These are phyloP conservation scores for Geophilus truncorum DNA, from an alignment of 2,888 invertebrate species.

Conservation along the genomic window DNA sequence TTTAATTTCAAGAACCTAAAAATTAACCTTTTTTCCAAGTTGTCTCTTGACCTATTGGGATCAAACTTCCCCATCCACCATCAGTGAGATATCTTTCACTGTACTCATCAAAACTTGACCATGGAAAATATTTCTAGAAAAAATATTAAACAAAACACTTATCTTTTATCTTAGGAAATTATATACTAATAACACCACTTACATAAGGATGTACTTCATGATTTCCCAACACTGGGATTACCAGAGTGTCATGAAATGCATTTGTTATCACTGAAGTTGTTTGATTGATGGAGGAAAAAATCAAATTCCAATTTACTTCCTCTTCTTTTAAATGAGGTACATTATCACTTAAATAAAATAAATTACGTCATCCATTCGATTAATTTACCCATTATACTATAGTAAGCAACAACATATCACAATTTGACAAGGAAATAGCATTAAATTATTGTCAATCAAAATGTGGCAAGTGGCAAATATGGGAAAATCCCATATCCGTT, in stretches of 20 bases:
- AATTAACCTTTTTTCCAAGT: background rate
- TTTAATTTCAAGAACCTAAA: background rate
- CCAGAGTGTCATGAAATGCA: background rate
- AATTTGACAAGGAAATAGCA: too few relatives aligned
- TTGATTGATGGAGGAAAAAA: background rate
- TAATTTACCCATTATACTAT: too few relatives aligned
- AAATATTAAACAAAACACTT: background rate
- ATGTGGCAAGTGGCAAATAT: too few relatives aligned
- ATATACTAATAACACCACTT: background rate
- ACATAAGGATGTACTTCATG: conserved; percentile 30
- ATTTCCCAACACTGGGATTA: conserved; percentile 32
- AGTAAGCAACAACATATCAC: background rate
- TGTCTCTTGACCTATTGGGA: background rate
- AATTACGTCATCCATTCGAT: background rate
- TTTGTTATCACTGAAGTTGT: background rate
- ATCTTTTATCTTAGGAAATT: background rate
- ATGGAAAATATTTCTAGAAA: conserved; percentile 18
- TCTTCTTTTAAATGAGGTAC: conserved; percentile 5
- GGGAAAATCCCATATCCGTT: too few relatives aligned
- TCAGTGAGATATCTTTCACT: background rate
- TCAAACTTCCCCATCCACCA: conserved; percentile 13
- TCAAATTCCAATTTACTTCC: background rate
- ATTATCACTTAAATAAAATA: conserved; percentile 1
- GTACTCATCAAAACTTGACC: background rate
- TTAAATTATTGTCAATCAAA: too few relatives aligned